Evolutionary conservation across 2,888 invertebrate species (phyloP).

Genomic region (Antheraea assamensis): DNA sequence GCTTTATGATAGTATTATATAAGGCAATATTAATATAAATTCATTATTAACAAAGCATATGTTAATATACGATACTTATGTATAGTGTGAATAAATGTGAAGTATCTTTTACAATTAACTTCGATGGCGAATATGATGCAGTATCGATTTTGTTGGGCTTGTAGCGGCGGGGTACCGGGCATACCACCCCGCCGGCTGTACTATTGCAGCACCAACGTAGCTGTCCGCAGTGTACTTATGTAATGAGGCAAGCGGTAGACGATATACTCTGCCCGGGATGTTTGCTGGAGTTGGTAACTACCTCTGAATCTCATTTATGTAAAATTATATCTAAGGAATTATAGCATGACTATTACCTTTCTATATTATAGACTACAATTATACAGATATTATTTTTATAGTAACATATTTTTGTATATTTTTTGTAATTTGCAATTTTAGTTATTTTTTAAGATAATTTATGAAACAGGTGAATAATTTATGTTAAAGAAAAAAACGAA

Average conservation of each 20-base stretch:
- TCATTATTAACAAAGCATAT: neutral
- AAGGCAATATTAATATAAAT: neutral
- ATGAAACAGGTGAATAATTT: too few relatives aligned
- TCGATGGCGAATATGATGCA: constrained; percentile 33
- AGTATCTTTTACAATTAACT: constrained; percentile 12
- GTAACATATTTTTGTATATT: too few relatives aligned
- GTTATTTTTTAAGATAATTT: too few relatives aligned
- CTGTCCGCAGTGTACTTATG: neutral
- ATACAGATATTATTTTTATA: too few relatives aligned
- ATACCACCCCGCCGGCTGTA: neutral
- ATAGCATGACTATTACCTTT: too few relatives aligned
- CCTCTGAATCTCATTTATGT: neutral
- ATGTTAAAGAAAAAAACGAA: too few relatives aligned
- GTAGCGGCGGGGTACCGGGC: constrained; percentile 21
- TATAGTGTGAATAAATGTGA: constrained; percentile 13
- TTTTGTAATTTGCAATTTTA: too few relatives aligned
- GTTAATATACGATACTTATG: neutral
- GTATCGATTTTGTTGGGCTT: constrained; percentile 37
- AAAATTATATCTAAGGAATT: neutral
- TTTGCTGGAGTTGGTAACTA: neutral
- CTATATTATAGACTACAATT: too few relatives aligned
- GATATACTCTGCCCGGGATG: neutral
- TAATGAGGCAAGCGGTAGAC: neutral
- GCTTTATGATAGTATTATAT: too few relatives aligned
- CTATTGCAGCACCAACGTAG: constrained; percentile 18